phyloP scores from a whole-genome alignment of 2,797 vertebrate genomes.

The Anolis apletophallus region DNA sequence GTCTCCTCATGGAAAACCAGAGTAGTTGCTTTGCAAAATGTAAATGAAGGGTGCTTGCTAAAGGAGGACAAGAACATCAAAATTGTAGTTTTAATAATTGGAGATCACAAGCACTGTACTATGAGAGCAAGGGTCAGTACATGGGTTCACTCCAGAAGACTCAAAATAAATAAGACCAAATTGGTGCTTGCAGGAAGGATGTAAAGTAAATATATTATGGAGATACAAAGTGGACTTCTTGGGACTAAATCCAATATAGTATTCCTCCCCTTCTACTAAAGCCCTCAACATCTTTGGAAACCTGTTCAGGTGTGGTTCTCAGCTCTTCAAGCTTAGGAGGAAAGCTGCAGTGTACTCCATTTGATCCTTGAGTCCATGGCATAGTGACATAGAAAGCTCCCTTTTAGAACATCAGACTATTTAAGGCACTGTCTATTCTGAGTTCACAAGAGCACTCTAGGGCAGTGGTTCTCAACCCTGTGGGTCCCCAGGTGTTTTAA shows the following conservation, averaged over 20 bases:
- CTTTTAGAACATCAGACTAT: too few species aligned
- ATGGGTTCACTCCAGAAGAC: background rate
- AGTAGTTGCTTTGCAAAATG: slow-evolving; percentile 9
- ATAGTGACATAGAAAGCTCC: too few species aligned
- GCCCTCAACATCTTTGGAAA: too few species aligned
- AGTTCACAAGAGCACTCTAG: background rate
- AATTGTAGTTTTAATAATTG: background rate
- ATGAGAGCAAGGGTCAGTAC: background rate
- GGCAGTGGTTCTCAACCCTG: too few species aligned
- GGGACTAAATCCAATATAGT: background rate
- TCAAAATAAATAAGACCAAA: background rate
- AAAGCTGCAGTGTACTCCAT: background rate
- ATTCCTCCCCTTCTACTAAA: background rate
- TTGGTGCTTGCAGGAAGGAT: background rate
- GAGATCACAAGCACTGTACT: background rate
- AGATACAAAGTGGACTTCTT: background rate
- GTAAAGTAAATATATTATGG: background rate
- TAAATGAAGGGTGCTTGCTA: slow-evolving; percentile 15
- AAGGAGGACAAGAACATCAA: background rate
- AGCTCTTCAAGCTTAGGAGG: too few species aligned
- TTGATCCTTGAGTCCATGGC: too few species aligned
- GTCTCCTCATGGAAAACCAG: slow-evolving; percentile 5
- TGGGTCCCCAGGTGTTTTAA: too few species aligned
- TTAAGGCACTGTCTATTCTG: background rate
- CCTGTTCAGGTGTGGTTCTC: too few species aligned